Conservation (phyloP, 2,888 invertebrate species). For the Sthenelais limicola region DNA sequence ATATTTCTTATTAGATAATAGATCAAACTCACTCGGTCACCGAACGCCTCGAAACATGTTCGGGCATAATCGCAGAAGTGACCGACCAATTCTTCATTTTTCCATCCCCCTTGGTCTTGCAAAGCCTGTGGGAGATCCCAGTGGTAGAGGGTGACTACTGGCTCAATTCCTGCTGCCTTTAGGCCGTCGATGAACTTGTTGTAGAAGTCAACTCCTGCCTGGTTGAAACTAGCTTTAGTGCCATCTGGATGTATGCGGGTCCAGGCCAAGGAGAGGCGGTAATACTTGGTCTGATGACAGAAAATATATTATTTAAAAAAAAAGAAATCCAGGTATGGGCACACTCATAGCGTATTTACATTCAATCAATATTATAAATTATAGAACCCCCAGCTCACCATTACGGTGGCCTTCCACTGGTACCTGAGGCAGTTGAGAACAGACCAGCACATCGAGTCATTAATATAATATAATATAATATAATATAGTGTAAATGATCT, state of each 20-base stretch:
- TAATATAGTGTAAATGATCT: no score
- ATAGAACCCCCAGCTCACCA: no score
- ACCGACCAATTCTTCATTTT: slow-evolving; percentile 63
- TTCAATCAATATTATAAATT: no score
- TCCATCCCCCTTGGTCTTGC: slow-evolving; percentile 72
- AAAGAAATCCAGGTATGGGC: not conserved
- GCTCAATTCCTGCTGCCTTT: slow-evolving; percentile 74
- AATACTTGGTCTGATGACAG: slow-evolving; percentile 58
- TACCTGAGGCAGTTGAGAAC: no score
- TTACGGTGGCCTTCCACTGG: no score
- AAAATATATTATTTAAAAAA: no score
- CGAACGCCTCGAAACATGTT: slow-evolving; percentile 69
- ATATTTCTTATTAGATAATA: no score
- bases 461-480: no score
- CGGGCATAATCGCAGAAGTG: slow-evolving; percentile 71
- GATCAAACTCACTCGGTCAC: slow-evolving; percentile 72
- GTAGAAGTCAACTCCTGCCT: slow-evolving; percentile 50
- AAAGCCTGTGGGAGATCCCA: slow-evolving; percentile 72
- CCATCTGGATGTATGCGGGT: slow-evolving; percentile 81
- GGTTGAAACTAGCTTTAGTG: slow-evolving; percentile 48
- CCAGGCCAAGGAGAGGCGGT: slow-evolving; percentile 79
- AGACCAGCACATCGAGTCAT: no score
- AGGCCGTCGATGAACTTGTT: slow-evolving; percentile 47
- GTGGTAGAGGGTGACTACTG: slow-evolving; percentile 76
- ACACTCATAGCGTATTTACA: not conserved